phyloP scores from a whole-genome alignment of 2,888 invertebrate genomes.

The Cheilosia vernalis region DNA sequence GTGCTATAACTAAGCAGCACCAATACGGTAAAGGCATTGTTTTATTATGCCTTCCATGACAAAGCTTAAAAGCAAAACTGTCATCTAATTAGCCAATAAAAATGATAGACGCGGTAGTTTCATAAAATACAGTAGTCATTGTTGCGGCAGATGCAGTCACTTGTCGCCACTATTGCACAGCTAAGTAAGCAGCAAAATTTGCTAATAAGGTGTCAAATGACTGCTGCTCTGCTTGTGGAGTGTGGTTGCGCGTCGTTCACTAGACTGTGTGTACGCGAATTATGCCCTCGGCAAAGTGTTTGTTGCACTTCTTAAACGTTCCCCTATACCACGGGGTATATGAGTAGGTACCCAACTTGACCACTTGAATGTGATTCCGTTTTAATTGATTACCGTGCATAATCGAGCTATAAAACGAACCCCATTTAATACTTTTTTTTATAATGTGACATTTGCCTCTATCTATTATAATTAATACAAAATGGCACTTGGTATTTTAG shows the following conservation, averaged over 20 bases:
- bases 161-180: constrained; percentile 15
- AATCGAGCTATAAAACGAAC: no score
- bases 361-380: background rate
- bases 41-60: background rate
- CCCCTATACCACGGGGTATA: background rate
- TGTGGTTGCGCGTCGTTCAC: background rate
- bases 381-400: background rate
- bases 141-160: background rate
- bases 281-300: constrained; percentile 5
- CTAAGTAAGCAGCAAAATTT: constrained; percentile 36
- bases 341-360: background rate
- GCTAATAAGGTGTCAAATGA: constrained; percentile 57
- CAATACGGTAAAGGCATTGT: background rate
- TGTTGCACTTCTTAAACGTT: constrained; percentile 3
- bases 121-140: constrained; percentile 27
- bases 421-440: background rate
- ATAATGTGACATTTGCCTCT: no score
- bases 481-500: no score
- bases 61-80: constrained; percentile 8
- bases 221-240: background rate
- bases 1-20: background rate
- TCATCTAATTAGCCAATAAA: constrained; percentile 58
- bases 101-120: constrained; percentile 45
- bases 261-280: background rate
- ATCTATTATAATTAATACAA: background rate